Percentiles rank a stretch among this genome's conserved stretches.
Conservation (phyloP, 2,797 vertebrate species). For the Sebastes matsubarae region DNA sequence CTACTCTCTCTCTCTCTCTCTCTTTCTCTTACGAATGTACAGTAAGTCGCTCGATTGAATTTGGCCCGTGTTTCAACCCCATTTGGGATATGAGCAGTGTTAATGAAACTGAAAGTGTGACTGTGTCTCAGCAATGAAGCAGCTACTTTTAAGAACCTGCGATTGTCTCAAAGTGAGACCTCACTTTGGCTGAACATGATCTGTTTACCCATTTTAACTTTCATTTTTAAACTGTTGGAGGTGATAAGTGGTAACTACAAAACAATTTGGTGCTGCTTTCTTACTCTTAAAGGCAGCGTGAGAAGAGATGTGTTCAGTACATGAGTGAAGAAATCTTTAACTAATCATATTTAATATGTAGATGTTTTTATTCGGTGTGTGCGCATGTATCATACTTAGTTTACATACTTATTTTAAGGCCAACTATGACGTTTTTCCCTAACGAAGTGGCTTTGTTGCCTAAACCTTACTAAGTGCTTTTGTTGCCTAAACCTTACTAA, state of each 20-base stretch:
- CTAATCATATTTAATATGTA: background rate
- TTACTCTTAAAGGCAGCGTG: background rate
- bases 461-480: too few species aligned
- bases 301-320: background rate
- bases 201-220: conserved; percentile 3
- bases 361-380: background rate
- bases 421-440: too few species aligned
- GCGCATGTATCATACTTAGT: too few species aligned
- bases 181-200: conserved; percentile 8
- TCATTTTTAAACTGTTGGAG: background rate
- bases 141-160: conserved; percentile 10
- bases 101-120: conserved; percentile 40
- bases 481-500: too few species aligned
- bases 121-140: conserved; percentile 3
- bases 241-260: background rate
- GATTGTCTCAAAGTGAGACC: conserved; percentile 1
- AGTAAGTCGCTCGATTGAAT: conserved; percentile 35
- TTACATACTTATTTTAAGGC: too few species aligned
- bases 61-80: conserved; percentile 42
- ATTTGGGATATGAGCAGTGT: conserved; percentile 40
- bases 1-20: background rate
- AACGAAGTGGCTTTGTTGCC: too few species aligned
- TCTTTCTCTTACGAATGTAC: background rate
- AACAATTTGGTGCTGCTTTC: background rate
- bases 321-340: background rate